These are phyloP conservation scores for Notamacropus eugenii DNA, from an alignment of 2,797 vertebrate genomes.

Conservation along the genomic window DNA sequence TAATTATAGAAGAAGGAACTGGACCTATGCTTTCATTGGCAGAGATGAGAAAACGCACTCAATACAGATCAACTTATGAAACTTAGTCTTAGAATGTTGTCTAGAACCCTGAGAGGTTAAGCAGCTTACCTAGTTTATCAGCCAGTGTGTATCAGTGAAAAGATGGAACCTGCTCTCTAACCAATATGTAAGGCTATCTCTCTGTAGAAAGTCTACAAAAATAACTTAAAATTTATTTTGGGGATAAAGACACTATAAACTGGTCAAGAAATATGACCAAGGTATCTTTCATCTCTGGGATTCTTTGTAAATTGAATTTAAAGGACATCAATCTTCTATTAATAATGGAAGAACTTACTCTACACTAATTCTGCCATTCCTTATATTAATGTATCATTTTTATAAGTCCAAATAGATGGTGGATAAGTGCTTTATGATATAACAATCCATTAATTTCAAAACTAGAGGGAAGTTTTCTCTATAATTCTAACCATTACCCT, in stretches of 20 bases:
- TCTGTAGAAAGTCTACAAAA: neutral
- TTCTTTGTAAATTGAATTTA: neutral
- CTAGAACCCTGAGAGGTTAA: too few relatives aligned
- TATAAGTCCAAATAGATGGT: neutral
- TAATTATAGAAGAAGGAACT: neutral
- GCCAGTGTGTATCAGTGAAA: too few relatives aligned
- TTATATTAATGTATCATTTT: neutral
- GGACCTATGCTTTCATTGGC: neutral
- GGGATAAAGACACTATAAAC: too few relatives aligned
- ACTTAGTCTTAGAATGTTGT: too few relatives aligned
- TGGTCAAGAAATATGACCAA: neutral
- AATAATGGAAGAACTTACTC: neutral
- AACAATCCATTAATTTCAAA: neutral
- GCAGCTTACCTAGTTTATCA: too few relatives aligned
- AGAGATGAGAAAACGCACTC: neutral
- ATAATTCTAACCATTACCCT: neutral
- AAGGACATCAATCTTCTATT: neutral
- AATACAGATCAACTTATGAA: too few relatives aligned
- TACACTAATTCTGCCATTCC: neutral
- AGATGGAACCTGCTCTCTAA: too few relatives aligned
- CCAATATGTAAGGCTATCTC: too few relatives aligned
- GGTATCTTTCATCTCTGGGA: neutral
- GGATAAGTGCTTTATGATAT: neutral
- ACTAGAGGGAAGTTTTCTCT: neutral
- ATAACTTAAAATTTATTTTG: neutral